Evolutionary conservation across 1,140 invertebrate species (phyloP), one percentile per base, ranked within the genome.

Genomic region (Agrypnia vestita): DNA sequence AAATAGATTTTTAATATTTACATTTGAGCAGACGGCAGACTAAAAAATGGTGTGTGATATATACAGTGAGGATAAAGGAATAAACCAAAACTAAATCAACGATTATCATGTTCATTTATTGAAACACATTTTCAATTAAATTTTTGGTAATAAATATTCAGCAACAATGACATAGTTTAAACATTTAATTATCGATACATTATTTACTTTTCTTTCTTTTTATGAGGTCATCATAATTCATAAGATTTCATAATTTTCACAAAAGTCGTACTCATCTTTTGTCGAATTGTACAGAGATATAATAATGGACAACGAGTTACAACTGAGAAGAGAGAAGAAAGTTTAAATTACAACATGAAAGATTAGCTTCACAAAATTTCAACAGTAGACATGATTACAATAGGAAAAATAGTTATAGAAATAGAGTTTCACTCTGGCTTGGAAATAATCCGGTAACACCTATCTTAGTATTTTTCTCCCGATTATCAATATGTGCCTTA

Each of bases 71-170:
- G 56, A 12, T 19, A 19, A 21, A 21, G 17, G 25, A 21, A 62
- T 12, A 69, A 69, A 67, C 13, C 21, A 69, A 51, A 69, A 69
- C 44, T 46, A 44, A n/a, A 7, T 51, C 7, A 79, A 79, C 77
- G 77, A 73, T 79, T 59, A 73, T 79, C 56, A 79, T 67, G 59
- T 73, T 61, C 69, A 69, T 79, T 79, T 73, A 79, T 79, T 79
- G 77, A 73, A 79, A 79, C 67, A 79, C 51, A 79, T 79, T 69
- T 73, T 79, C 69, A 62, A 72, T 61, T 72, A 73, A 78, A 67
- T 80, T 80, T 80, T 80, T 80, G 78, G 78, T 80, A 80, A 80
- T 80, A 80, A 80, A 75, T 80, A 80, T 80, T 73, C 78, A 80
- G 78, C 78, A 79, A 79, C 78, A 79, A 74, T 79, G 46, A 79